Evolutionary conservation across 2,888 invertebrate species (phyloP), one percentile per base, ranked within the genome.

Genomic region (Harpalus rubripes): DNA sequence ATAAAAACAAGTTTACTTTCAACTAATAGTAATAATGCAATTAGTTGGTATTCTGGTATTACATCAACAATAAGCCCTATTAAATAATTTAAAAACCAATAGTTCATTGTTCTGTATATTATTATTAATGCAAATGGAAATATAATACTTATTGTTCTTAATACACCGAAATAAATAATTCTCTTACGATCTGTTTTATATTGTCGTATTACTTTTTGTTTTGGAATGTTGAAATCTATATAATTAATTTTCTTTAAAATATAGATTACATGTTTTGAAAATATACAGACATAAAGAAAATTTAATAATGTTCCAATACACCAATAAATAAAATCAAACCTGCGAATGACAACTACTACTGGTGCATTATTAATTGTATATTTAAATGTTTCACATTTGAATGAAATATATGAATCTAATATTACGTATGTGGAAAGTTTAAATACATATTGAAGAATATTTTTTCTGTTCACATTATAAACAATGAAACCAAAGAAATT

Each of bases 401-500:
- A 52, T 2, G 4, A 12, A 12, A 52, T 2, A 52, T 16, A 16
- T 59, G 7, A 1, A 0, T 16, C 1, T 59, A 16, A 15, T 6
- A 15, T n/a, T 12, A 59, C 7, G 59, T 15, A 59, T 59, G 16
- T 59, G 1, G 59, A 52, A 3, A 16, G n/a, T 15, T 16, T 59
- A 1, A 59, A 59, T n/a, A 15, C 4, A 39, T 68, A 32, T n/a
- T n/a, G 10, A 6, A 68, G 10, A 68, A 39, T 6, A 15, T 68
- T 68, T 26, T 68, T 68, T 7, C n/a, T 32, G 15, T 32, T 68
- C 8, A 68, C 10, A 68, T 68, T 15, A 7, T 32, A 68, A 15
- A 32, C n/a, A 15, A 68, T 68, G 7, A 74, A 44, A 18, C 44
- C 72, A 74, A 74, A 74, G 2, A 74, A 41, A 15, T 74, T 44